These are phyloP conservation scores for Atherinosoma microstoma DNA, from an alignment of 2,797 vertebrate species.

Conservation along the genomic window DNA sequence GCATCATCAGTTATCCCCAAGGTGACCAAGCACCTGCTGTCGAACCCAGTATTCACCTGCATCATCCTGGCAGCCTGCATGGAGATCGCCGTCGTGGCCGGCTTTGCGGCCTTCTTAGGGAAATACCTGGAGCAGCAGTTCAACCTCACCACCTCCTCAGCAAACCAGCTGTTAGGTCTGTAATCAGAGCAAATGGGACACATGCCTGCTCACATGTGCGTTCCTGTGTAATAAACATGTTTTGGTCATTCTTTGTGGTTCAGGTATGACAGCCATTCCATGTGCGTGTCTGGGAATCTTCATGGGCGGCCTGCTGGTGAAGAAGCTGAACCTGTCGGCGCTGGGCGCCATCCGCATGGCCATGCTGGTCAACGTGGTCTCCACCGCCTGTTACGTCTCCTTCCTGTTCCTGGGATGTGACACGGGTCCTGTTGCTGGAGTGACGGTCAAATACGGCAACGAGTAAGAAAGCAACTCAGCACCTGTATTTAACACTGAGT, in stretches of 20 bases:
- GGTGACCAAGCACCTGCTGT: conserved; percentile 96
- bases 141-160: conserved; percentile 96
- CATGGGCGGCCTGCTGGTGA: conserved; percentile 95
- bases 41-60: conserved; percentile 98
- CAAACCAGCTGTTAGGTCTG: conserved; percentile 97
- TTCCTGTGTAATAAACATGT: background rate
- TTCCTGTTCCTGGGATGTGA: conserved; percentile 98
- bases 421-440: conserved; percentile 94
- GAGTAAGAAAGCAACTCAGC: conserved; percentile 82
- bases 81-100: conserved; percentile 97
- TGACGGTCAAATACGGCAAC: conserved; percentile 92
- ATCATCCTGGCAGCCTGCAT: conserved; percentile 97
- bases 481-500: background rate
- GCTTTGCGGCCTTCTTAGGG: conserved; percentile 95
- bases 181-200: conserved; percentile 17
- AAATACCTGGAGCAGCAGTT: conserved; percentile 99
- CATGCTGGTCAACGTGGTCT: conserved; percentile 97
- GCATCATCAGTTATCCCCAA: conserved; percentile 91
- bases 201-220: background rate
- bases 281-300: conserved; percentile 98
- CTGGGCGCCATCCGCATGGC: conserved; percentile 97
- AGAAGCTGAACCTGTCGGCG: conserved; percentile 96
- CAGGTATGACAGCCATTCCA: conserved; percentile 98
- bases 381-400: conserved; percentile 95
- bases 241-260: background rate